Evolutionary conservation across 2,113 vertebrate species (phyloP).

Genomic region (Rhineura floridana): DNA sequence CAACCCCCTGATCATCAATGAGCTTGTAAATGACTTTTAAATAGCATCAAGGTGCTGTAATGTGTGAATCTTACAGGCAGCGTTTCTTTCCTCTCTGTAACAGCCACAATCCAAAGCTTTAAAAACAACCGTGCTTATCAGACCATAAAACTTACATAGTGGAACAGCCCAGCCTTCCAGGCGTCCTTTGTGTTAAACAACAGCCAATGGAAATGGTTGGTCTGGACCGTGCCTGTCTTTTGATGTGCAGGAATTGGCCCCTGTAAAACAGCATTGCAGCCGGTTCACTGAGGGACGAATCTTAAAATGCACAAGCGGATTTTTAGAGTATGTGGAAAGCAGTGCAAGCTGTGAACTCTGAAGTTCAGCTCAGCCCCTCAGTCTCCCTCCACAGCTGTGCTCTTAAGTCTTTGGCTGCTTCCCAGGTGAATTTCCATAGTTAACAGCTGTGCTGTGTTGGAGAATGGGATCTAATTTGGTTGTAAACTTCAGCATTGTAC

Average conservation of each 20-base stretch:
- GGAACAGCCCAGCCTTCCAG: constrained; percentile 55
- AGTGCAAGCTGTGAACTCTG: not conserved
- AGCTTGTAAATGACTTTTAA: constrained; percentile 53
- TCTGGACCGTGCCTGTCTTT: constrained; percentile 46
- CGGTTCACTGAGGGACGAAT: constrained; percentile 12
- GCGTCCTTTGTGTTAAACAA: constrained; percentile 56
- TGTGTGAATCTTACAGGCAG: constrained; percentile 40
- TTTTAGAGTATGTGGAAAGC: not conserved
- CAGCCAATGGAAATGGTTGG: constrained; percentile 3
- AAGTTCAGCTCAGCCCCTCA: not conserved
- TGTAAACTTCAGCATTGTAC: not conserved
- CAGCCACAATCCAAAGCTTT: constrained; percentile 66
- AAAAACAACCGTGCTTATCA: constrained; percentile 72
- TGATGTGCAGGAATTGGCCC: constrained; percentile 36
- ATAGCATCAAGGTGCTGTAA: constrained; percentile 40
- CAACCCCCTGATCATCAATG: not conserved
- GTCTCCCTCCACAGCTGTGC: not conserved
- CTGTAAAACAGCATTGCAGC: constrained; percentile 32
- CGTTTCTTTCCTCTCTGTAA: constrained; percentile 58
- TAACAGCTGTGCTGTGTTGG: too few relatives aligned
- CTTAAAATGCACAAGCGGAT: not conserved
- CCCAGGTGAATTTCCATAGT: not conserved
- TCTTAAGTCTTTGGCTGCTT: not conserved
- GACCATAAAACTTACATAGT: constrained; percentile 39
- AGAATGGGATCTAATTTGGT: not conserved